Conservation (phyloP, 2,113 vertebrate genomes). For the Dipodomys spectabilis region DNA sequence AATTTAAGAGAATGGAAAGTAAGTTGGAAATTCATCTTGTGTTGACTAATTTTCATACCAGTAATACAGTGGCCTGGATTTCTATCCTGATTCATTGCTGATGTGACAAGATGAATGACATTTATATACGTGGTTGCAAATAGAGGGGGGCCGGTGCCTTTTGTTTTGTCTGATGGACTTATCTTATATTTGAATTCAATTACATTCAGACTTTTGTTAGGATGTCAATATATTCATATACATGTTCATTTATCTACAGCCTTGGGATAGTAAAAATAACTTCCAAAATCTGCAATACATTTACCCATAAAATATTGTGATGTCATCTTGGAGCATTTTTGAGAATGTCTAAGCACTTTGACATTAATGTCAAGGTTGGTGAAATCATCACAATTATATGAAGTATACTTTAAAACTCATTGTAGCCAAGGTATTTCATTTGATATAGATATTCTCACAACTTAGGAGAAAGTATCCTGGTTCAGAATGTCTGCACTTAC, state of each 20-base stretch:
- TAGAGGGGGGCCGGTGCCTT: not conserved
- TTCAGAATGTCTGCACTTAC: slow-evolving; percentile 1
- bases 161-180: not conserved
- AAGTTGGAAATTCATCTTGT: slow-evolving; percentile 27
- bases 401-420: not conserved
- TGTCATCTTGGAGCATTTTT: not conserved
- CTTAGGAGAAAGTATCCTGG: slow-evolving; percentile 36
- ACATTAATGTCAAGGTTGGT: slow-evolving; percentile 25
- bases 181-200: not conserved
- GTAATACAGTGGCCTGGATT: not conserved
- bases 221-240: not conserved
- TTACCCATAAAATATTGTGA: not conserved
- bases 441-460: not conserved
- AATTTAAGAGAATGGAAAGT: not conserved
- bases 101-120: not conserved
- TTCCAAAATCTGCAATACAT: not conserved
- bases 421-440: not conserved
- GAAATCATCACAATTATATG: not conserved
- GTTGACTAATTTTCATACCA: not conserved
- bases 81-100: not conserved
- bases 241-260: not conserved
- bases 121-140: not conserved
- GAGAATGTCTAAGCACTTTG: not conserved
- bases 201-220: slow-evolving; percentile 8
- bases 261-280: not conserved